phyloP scores from a whole-genome alignment of 2,797 vertebrate genomes.

The Protonibea diacanthus region DNA sequence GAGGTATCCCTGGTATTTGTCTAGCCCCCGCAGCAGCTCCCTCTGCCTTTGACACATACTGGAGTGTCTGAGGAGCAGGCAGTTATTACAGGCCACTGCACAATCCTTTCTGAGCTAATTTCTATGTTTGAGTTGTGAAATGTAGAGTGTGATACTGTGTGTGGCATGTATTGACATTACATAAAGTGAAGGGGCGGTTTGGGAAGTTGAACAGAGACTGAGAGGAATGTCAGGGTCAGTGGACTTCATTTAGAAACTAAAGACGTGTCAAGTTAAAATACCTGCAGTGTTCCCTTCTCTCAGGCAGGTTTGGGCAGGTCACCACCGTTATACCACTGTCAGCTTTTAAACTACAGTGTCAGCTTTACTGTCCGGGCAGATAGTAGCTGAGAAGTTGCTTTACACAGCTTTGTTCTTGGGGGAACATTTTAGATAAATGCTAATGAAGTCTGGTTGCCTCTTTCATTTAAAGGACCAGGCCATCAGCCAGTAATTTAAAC shows the following conservation, averaged over 20 bases:
- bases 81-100: conserved; percentile 60
- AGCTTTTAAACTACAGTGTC: conserved; percentile 27
- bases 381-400: background rate
- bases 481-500: background rate
- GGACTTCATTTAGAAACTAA: conserved; percentile 28
- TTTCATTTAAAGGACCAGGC: background rate
- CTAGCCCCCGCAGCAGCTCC: conserved; percentile 84
- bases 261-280: conserved; percentile 46
- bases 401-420: background rate
- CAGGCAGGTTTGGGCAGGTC: conserved; percentile 63
- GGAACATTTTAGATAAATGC: background rate
- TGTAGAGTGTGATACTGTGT: conserved; percentile 28
- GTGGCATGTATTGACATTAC: conserved; percentile 47
- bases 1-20: conserved; percentile 90
- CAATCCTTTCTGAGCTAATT: conserved; percentile 55
- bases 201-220: conserved; percentile 39
- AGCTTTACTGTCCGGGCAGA: background rate
- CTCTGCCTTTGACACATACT: conserved; percentile 74
- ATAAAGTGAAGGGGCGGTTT: conserved; percentile 38
- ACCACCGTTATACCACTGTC: background rate
- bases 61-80: conserved; percentile 47
- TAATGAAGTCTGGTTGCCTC: background rate
- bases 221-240: conserved; percentile 45
- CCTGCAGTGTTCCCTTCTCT: conserved; percentile 36
- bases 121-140: conserved; percentile 56